phyloP scores from a whole-genome alignment of 1,140 invertebrate species.

The Sarcophaga peregrina region DNA sequence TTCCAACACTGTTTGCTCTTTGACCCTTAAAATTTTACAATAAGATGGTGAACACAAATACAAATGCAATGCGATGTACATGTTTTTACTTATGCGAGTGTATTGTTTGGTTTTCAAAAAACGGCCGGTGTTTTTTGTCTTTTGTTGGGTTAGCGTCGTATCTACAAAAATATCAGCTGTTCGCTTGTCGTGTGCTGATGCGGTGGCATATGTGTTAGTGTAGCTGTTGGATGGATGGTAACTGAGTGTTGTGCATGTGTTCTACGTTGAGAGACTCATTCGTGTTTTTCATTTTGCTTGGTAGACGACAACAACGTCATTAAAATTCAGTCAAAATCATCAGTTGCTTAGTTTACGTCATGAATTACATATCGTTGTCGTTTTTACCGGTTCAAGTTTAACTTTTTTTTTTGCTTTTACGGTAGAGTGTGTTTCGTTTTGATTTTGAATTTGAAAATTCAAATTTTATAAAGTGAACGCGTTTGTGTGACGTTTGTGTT shows the following conservation, averaged over 20 bases:
- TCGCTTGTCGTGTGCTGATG: not conserved
- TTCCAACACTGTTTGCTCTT: no score
- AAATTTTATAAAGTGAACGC: not conserved
- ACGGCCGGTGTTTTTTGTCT: no score
- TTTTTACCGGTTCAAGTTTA: conserved; percentile 20
- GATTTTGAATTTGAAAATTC: not conserved
- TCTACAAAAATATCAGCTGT: not conserved
- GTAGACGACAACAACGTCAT: conserved; percentile 5
- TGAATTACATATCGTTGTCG: conserved; percentile 14
- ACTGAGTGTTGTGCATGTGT: no score
- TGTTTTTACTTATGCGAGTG: no score
- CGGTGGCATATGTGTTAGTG: not conserved
- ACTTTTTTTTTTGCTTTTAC: not conserved
- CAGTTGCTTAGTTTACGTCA: conserved; percentile 22
- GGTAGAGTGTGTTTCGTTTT: not conserved
- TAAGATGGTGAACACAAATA: no score
- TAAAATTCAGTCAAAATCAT: not conserved
- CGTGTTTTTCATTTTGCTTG: not conserved
- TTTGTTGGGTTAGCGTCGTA: no score
- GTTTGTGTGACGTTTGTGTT: not conserved
- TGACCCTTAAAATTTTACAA: no score
- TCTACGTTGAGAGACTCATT: no score
- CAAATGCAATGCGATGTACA: no score
- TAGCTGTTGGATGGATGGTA: no score
- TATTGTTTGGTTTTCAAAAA: no score